Percentiles rank a stretch among this genome's conserved stretches.
Evolutionary conservation across 2,888 invertebrate species (phyloP).

Genomic region (Synanthedon formicaeformis): DNA sequence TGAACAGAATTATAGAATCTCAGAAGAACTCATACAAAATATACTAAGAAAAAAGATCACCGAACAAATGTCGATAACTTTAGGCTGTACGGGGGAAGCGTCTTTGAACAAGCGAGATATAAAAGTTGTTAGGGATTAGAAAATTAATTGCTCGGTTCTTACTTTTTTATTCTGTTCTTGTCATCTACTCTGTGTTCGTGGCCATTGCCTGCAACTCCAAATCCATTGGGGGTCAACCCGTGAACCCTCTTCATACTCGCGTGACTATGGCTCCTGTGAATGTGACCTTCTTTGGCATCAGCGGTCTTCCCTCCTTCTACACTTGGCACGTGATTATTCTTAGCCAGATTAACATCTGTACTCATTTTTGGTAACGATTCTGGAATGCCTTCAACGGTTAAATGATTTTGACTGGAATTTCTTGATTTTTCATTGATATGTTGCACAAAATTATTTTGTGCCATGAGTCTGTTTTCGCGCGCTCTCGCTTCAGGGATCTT

Average conservation of each 20-base stretch:
- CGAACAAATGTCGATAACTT: no score
- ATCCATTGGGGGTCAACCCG: slow-evolving; percentile 46
- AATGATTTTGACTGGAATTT: slow-evolving; percentile 44
- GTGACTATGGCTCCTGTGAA: slow-evolving; percentile 58
- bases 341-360: slow-evolving; percentile 5
- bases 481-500: slow-evolving; percentile 65
- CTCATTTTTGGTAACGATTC: slow-evolving; percentile 20
- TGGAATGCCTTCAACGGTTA: slow-evolving; percentile 47
- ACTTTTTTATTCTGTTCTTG: slow-evolving; percentile 46
- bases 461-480: slow-evolving; percentile 61
- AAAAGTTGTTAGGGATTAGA: neutral
- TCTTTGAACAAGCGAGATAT: neutral
- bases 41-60: no score
- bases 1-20: no score
- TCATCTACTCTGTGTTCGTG: slow-evolving; percentile 42
- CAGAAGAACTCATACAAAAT: no score
- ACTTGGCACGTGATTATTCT: slow-evolving; percentile 13
- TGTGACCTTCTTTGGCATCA: slow-evolving; percentile 24
- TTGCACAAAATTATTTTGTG: slow-evolving; percentile 58
- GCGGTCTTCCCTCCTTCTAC: slow-evolving; percentile 6
- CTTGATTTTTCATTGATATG: slow-evolving; percentile 55
- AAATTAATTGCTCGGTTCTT: slow-evolving; percentile 15
- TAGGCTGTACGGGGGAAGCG: no score
- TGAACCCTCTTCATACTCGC: slow-evolving; percentile 55
- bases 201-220: slow-evolving; percentile 40